A percentile compares a stretch with the other conserved stretches of the same genome.
phyloP scores from a whole-genome alignment of 2,797 vertebrate species.

The Strix occidentalis region DNA sequence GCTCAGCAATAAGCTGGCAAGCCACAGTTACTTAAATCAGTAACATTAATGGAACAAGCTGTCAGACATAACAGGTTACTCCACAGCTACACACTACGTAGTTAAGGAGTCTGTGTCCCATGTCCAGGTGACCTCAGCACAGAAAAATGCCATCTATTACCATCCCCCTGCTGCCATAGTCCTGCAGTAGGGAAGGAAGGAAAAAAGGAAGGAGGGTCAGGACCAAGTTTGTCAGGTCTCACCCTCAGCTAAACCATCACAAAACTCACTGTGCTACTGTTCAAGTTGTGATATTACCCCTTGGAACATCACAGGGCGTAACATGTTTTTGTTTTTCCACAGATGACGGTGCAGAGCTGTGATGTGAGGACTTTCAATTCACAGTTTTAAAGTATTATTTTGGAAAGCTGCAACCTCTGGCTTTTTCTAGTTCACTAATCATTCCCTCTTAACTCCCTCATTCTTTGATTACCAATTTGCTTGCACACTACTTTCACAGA shows the following conservation, averaged over 20 bases:
- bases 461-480: constrained; percentile 30
- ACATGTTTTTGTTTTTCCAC: constrained; percentile 56
- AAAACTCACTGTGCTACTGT: not conserved
- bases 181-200: not conserved
- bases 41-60: not conserved
- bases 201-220: not conserved
- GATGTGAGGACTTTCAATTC: constrained; percentile 46
- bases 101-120: not conserved
- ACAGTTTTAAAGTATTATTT: constrained; percentile 33
- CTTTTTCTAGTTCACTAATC: constrained; percentile 58
- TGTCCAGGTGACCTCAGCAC: constrained; percentile 5
- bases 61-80: not conserved
- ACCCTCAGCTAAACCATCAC: not conserved
- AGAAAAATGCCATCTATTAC: not conserved
- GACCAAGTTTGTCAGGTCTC: not conserved
- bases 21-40: not conserved
- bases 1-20: not conserved
- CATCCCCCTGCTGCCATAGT: not conserved
- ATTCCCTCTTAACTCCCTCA: constrained; percentile 39
- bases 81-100: not conserved
- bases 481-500: constrained; percentile 38
- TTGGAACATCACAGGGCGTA: not conserved
- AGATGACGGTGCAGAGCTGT: constrained; percentile 75
- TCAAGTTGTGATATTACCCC: not conserved
- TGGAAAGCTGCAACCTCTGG: constrained; percentile 35